Evolutionary conservation across 2,888 invertebrate genomes (phyloP).

Genomic region (Heteromurus nitidus): DNA sequence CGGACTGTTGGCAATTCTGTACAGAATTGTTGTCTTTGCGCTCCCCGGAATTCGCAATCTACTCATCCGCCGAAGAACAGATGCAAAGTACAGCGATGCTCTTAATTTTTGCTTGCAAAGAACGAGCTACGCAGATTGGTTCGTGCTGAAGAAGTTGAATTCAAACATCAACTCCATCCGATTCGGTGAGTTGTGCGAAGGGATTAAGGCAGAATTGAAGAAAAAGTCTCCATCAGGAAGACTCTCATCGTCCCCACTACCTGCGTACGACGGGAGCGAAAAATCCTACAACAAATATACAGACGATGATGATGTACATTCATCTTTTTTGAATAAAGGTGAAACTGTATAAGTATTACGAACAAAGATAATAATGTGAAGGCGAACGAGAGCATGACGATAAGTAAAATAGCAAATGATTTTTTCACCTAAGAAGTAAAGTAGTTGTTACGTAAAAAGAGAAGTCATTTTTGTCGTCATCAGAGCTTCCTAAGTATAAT

Average conservation of each 20-base stretch:
- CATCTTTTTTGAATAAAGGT: slow-evolving; percentile 18
- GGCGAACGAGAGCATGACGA: too few species aligned
- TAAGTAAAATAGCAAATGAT: too few species aligned
- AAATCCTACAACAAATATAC: slow-evolving; percentile 45
- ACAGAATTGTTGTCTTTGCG: slow-evolving; percentile 70
- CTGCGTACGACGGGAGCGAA: slow-evolving; percentile 54
- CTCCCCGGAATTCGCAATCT: slow-evolving; percentile 65
- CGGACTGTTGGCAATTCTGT: slow-evolving; percentile 72
- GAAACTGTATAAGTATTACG: background rate
- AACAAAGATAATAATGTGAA: too few species aligned
- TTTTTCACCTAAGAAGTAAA: background rate
- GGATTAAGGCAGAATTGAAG: slow-evolving; percentile 48
- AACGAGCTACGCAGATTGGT: slow-evolving; percentile 71
- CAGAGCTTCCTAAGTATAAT: too few species aligned
- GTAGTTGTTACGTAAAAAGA: background rate
- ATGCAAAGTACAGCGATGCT: slow-evolving; percentile 12
- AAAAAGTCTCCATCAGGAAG: slow-evolving; percentile 42
- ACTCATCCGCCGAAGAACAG: slow-evolving; percentile 54
- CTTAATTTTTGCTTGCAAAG: slow-evolving; percentile 38
- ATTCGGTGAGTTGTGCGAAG: slow-evolving; percentile 66
- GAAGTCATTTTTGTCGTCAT: slow-evolving; percentile 1
- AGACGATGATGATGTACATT: slow-evolving; percentile 28
- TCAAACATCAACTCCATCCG: slow-evolving; percentile 65
- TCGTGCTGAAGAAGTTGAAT: slow-evolving; percentile 69
- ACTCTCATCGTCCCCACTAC: slow-evolving; percentile 58